Base-by-base conservation (phyloP, 2,888 invertebrate species). In the Drosophila sordidula region DNA sequence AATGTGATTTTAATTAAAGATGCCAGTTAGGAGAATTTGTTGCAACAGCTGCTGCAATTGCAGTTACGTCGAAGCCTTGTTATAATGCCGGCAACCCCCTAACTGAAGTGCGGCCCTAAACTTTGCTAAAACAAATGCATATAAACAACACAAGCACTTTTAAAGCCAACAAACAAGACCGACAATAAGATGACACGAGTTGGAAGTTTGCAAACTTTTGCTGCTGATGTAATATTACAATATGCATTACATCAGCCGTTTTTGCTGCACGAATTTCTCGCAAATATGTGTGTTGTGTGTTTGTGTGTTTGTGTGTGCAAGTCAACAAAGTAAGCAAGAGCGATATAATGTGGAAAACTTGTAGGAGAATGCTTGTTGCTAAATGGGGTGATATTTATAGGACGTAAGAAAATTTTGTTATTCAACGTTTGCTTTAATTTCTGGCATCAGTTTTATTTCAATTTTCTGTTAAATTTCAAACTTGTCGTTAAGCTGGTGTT, bases 191-290 rank as follows among this genome's bases (percentile, higher is more conserved):
- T 51, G 47, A 39, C 49, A 29, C 39, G 42, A 62, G 38, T 25
- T 59, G 65, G 26, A 50, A 62, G 45, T 54, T 55, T 36, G 26
- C 6, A 71, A 69, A 62, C 16, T 81, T 77, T 75, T 67, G 59
- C 26, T 32, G 39, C 77, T 71, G 75, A 79, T 79, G 82, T 63
- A 85, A 83, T 79, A 54, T 65, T 62, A 49, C 52, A 55, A 61
- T 51, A 51, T 62, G 62, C 41, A 70, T 78, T 78, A 62, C 75
- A 72, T 70, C 78, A 78, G 72, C 68, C 32, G 18, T 16, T 46
- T 42, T 62, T 65, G n/a, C 44, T 26, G 47, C 45, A 49, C 57
- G 55, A 65, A 47, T 16, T 50, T 62, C 11, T 11, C 34, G 47
- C 6, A 14, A 55, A 14, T 8, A n/a, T 26, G 14, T n/a, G 9